phyloP scores from a whole-genome alignment of 2,888 invertebrate species.

The Platycnemis pennipes region DNA sequence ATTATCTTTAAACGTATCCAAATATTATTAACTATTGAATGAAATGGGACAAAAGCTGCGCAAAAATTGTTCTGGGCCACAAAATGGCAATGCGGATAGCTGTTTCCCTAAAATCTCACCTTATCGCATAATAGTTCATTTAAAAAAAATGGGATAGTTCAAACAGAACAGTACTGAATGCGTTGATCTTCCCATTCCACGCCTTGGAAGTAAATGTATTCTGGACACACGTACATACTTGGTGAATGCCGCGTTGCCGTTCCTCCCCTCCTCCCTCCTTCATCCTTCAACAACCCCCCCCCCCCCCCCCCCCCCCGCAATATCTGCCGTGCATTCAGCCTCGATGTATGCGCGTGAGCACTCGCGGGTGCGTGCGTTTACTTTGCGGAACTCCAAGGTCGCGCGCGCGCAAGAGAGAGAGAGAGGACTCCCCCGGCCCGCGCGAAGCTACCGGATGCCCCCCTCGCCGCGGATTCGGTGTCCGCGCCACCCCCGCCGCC shows the following conservation, averaged over 20 bases:
- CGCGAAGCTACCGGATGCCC: conserved; percentile 55
- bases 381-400: conserved; percentile 63
- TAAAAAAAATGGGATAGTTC: too few species aligned
- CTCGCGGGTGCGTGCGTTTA: conserved; percentile 42
- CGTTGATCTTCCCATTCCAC: background rate
- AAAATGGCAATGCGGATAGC: too few species aligned
- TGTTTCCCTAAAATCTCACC: too few species aligned
- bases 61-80: too few species aligned
- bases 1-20: too few species aligned
- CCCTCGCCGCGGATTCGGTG: conserved; percentile 46
- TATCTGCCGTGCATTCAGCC: background rate
- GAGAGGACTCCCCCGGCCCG: conserved; percentile 26
- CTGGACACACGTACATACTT: background rate
- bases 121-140: too few species aligned
- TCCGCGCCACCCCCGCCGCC: background rate
- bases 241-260: conserved; percentile 34
- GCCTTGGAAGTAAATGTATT: background rate
- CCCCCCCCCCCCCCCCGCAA: background rate
- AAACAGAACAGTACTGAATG: background rate
- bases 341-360: conserved; percentile 35
- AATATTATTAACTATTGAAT: too few species aligned
- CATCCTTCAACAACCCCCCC: background rate
- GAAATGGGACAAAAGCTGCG: too few species aligned
- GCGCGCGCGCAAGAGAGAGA: background rate
- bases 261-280: background rate